Base-by-base conservation (phyloP, 2,113 vertebrate species). In the Chaetura pelagica region DNA sequence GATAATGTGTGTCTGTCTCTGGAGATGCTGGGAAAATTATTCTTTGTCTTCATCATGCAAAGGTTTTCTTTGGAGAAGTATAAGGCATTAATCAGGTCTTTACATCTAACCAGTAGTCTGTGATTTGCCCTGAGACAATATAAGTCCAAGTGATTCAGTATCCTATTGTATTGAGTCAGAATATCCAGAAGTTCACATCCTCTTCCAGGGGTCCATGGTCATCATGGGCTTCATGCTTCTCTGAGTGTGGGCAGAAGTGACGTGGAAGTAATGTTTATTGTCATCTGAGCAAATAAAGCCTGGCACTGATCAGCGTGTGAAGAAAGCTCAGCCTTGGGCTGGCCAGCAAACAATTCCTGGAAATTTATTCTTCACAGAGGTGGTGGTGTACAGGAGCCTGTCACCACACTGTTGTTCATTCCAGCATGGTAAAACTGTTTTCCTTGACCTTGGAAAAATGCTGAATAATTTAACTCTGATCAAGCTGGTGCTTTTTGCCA, bases 301-400 rank as follows among this genome's bases (percentile, higher is more conserved):
- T 75, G 62, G 61, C 34, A 89, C 40, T 0, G 1, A 16, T 29
- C 20, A 9, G 9, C 4, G 29, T 61, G 27, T 71, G 49, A 89
- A 61, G 58, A 30, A 92, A 46, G 24, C 35, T 72, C 54, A 52
- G 29, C 10, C 42, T 76, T 0, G 2, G 32, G 40, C 59, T 86
- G 40, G 61, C 44, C 42, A 67, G 71, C 71, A 76, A 67, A 82
- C 54, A 77, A 35, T 89, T 92, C 48, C 89, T 86, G 71, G 89
- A 86, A 89, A 77, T 3, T 12, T 49, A 15, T 66, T 84, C 44
- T 69, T 63, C 9, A 30, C 9, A 30, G 35, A 62, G 35, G 18
- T 52, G 63, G 7, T 73, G 26, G 27, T 62, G 58, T 67, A 57
- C 7, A 20, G 51, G 27, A 87, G 66, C 32, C 72, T 52, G 29